Evolutionary conservation across 2,888 invertebrate genomes (phyloP).

Genomic region (Odontomyia ornata): DNA sequence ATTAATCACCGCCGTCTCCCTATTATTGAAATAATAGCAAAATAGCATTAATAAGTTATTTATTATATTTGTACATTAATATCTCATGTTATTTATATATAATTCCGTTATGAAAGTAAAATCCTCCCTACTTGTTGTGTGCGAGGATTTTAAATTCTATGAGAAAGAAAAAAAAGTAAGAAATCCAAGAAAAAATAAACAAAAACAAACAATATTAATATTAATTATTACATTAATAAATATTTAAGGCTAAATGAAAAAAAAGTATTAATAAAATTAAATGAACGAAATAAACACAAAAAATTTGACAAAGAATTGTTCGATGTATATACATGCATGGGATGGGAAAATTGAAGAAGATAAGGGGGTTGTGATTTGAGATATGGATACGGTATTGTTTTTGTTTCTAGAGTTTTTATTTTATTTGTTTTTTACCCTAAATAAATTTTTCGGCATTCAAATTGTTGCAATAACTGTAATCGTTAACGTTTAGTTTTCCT

Average conservation of each 20-base stretch:
- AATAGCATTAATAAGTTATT: constrained; percentile 37
- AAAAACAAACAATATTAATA: background rate
- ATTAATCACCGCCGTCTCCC: background rate
- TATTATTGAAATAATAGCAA: background rate
- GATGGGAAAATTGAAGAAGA: too few relatives aligned
- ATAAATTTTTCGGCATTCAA: too few relatives aligned
- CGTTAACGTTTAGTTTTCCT: too few relatives aligned
- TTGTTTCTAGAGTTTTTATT: too few relatives aligned
- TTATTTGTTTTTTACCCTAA: too few relatives aligned
- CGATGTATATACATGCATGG: too few relatives aligned
- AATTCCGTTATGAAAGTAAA: constrained; percentile 36
- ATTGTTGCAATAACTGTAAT: too few relatives aligned
- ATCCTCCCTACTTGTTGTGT: background rate
- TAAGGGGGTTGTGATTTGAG: too few relatives aligned
- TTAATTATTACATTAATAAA: constrained; percentile 12
- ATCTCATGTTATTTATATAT: constrained; percentile 42
- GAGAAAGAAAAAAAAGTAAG: background rate
- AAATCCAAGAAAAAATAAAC: constrained; percentile 1
- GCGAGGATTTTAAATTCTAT: background rate
- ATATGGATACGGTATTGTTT: too few relatives aligned
- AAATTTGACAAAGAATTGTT: background rate
- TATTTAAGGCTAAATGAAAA: constrained; percentile 7
- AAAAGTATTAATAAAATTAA: constrained; percentile 33
- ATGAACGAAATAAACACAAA: background rate
- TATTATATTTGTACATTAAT: constrained; percentile 44